Percentiles rank a stretch among this genome's conserved stretches.
Conservation (phyloP, 2,888 invertebrate genomes). For the Panzeria rudis region DNA sequence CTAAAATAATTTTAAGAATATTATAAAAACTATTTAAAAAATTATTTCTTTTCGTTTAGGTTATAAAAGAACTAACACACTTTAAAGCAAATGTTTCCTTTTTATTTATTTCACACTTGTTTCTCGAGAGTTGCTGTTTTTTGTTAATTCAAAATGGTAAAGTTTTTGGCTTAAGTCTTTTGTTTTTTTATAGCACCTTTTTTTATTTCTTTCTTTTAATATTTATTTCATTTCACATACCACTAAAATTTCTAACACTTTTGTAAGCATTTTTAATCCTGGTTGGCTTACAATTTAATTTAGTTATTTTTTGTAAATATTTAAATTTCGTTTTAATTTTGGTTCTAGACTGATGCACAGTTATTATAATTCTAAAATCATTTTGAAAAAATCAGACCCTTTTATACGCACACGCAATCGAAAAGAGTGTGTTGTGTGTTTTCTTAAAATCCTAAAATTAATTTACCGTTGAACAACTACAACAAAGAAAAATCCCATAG, state of each 20-base stretch:
- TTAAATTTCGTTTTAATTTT: constrained; percentile 11
- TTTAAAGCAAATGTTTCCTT: too few relatives aligned
- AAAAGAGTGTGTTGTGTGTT: background rate
- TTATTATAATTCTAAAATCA: constrained; percentile 56
- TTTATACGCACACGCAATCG: constrained; percentile 63
- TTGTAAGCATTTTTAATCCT: constrained; percentile 51
- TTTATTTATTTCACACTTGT: constrained; percentile 9
- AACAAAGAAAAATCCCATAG: constrained; percentile 25
- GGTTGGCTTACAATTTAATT: background rate
- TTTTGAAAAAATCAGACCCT: constrained; percentile 10
- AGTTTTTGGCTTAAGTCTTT: constrained; percentile 24
- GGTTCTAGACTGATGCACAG: constrained; percentile 60
- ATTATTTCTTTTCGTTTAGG: too few relatives aligned
- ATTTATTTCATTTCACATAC: constrained; percentile 56
- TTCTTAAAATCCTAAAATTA: constrained; percentile 52
- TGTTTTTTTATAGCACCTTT: background rate
- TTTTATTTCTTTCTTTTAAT: background rate
- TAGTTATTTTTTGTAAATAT: background rate
- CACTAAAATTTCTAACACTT: constrained; percentile 53
- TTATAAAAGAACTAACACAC: too few relatives aligned
- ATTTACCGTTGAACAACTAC: constrained; percentile 60
- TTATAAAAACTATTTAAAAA: too few relatives aligned
- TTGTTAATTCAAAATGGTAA: constrained; percentile 11
- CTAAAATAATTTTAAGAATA: too few relatives aligned
- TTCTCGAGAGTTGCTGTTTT: background rate